Base-by-base conservation (phyloP, 2,888 invertebrate genomes). In the Doris montereyensis region DNA sequence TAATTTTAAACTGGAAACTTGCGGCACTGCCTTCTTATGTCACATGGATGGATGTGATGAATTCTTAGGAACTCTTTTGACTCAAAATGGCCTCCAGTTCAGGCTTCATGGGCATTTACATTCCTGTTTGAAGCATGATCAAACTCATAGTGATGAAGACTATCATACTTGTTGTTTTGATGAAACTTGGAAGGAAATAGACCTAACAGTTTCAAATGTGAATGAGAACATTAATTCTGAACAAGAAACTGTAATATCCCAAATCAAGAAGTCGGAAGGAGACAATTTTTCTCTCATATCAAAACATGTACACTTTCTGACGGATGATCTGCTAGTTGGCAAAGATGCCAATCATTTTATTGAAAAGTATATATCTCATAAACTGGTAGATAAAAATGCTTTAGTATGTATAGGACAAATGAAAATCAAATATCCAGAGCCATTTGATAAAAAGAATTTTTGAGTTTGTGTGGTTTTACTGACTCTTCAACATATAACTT, bases 221-320 rank as follows among this genome's bases (percentile, higher is more conserved):
- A 57, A 41, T 28, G 72, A 81, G 52, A 58, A 28, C 2, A 52
- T 71, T 5, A 32, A 32, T 41, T 67, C 58, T 58, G 76, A 81
- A 26, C 60, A 77, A 32, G 73, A 73, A 26, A 52, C 72, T 28
- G 13, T 79, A 30, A 60, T 84, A 10, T 57, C 72, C 30, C 77
- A 83, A 73, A 84, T 85, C 30, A 82, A 83, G 77, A 82, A 81
- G 34, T 75, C 82, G 24, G 84, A 83, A 10, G 83, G 84, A 4
- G 85, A 85, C 73, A 85, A 85, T 77, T 85, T 83, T 62, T 78
- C 82, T 13, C 58, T 85, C n/a, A 72, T 52, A 5, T 84, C 83
- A 24, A 76, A 79, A 17, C 65, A 80, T 4, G 67, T 85, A 2
- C 78, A 82, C 10, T 85, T 84, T 65, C 52, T 76, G 3, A 85